Percentiles rank a stretch among this genome's conserved stretches.
Evolutionary conservation across 2,797 vertebrate genomes (phyloP).

Genomic region (Amblyraja radiata): DNA sequence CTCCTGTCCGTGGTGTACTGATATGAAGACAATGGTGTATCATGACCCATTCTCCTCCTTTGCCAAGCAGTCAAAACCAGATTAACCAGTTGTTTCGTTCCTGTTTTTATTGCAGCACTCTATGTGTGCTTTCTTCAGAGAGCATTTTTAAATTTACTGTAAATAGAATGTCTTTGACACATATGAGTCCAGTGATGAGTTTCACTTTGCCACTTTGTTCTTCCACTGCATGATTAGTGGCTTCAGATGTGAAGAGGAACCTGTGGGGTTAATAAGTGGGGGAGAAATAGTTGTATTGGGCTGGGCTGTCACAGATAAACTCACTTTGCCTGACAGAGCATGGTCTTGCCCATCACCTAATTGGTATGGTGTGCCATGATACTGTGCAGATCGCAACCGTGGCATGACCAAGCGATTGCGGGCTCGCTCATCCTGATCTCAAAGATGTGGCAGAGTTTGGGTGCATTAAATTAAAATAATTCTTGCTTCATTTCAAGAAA

Average conservation of each 20-base stretch:
- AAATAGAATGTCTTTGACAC: not conserved
- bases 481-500: not conserved
- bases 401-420: not conserved
- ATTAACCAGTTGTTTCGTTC: not conserved
- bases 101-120: not conserved
- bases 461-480: not conserved
- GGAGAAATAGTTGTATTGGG: not conserved
- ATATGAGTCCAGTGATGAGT: not conserved
- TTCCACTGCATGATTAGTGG: not conserved
- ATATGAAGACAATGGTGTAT: not conserved
- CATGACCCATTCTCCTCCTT: not conserved
- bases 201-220: not conserved
- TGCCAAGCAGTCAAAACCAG: not conserved
- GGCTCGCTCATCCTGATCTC: not conserved
- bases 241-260: not conserved
- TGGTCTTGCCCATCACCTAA: not conserved
- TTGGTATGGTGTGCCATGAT: not conserved
- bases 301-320: not conserved
- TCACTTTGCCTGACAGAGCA: not conserved
- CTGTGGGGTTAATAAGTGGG: not conserved
- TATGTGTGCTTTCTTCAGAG: not conserved
- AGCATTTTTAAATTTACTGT: not conserved
- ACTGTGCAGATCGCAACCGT: not conserved
- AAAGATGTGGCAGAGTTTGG: not conserved
- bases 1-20: not conserved